A percentile compares a stretch with the other conserved stretches of the same genome.
Conservation (phyloP, 1,140 invertebrate species). For the Battus philenor region DNA sequence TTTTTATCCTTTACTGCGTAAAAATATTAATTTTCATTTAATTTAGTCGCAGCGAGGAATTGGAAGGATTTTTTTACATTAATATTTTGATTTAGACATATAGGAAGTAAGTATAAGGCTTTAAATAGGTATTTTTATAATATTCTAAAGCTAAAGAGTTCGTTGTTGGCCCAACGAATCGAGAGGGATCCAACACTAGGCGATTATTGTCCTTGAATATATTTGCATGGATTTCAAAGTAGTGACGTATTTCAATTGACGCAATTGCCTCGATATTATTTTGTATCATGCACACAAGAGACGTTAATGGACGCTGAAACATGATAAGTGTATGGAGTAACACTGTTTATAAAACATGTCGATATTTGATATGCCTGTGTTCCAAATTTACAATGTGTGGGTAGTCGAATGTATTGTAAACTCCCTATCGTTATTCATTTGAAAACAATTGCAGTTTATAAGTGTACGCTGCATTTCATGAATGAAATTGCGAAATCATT, state of each 20-base stretch:
- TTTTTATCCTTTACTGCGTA: too few species aligned
- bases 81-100: too few species aligned
- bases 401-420: too few species aligned
- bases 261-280: constrained; percentile 35
- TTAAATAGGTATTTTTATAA: too few species aligned
- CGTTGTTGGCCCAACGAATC: not conserved
- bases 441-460: too few species aligned
- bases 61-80: too few species aligned
- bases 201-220: constrained; percentile 29
- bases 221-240: constrained; percentile 36
- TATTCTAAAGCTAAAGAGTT: not conserved
- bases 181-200: not conserved
- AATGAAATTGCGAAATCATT: too few species aligned
- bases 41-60: too few species aligned
- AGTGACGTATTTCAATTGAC: constrained; percentile 39
- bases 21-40: too few species aligned
- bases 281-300: constrained; percentile 25
- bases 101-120: too few species aligned
- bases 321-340: constrained; percentile 11
- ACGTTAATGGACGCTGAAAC: constrained; percentile 18
- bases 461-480: too few species aligned
- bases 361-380: not conserved
- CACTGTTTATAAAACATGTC: constrained; percentile 1
- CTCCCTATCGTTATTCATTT: too few species aligned
- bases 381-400: not conserved